Evolutionary conservation across 2,888 invertebrate genomes (phyloP), one percentile per base, ranked within the genome.

Genomic region (Hirtodrosophila duncani): DNA sequence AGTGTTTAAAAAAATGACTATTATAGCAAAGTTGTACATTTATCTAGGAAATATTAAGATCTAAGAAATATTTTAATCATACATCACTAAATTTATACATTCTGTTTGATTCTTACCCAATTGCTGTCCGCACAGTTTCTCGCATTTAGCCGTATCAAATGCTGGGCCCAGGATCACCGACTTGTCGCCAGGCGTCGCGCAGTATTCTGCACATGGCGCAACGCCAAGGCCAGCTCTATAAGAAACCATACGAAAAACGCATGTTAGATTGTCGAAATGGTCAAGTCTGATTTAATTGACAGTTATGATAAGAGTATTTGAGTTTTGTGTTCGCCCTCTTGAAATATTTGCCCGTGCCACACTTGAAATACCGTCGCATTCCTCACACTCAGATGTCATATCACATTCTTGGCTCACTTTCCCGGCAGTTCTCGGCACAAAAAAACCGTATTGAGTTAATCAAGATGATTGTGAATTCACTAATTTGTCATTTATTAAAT

Each of bases 101-200:
- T 6, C 8, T 27, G n/a, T 11, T 6, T 29, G 4, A 18, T 26
- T 71, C 83, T 74, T 78, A 87, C 90, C 92, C 31, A 92, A 85
- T 50, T 87, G 87, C 80, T 91, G 89, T 43, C 85, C 83, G 83
- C 92, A 92, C 41, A 92, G 88, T 21, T 89, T 85, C 0, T 89
- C 89, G 67, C 92, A 92, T 45, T 91, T 90, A 36, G 53, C 60
- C 60, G 60, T 62, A 60, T 51, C 52, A 45, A 60, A 58, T 61
- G 23, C 42, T 23, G 53, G 42, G 60, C 60, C 56, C 72, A 74
- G 79, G 53, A 61, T 61, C 21, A 49, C 10, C 24, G 48, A 42
- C 10, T 34, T 46, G 41, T 18, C 23, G 33, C 10, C 75, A 52
- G 64, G 63, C 64, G 66, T 65, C 34, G 67, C 52, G 66, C 84